Evolutionary conservation across 2,797 vertebrate genomes (phyloP), one percentile per base, ranked within the genome.

Genomic region (Hirundo rustica): DNA sequence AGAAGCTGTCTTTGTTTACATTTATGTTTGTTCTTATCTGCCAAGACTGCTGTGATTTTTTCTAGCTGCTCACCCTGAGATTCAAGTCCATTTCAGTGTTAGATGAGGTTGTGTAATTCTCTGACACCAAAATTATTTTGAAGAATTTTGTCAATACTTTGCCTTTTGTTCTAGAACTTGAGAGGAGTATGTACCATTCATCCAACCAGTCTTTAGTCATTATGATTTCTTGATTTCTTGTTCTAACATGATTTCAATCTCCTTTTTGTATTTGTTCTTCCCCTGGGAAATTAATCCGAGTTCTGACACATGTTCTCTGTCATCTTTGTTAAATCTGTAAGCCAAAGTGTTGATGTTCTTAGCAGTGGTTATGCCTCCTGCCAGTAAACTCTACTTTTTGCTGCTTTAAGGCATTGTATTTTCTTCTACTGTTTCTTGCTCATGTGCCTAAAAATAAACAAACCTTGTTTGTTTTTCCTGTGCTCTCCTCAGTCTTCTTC

Each of bases 281-380:
- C 91, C 93, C 51, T 95, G 95, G 92, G 91, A 97, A 95, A 93
- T 96, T 92, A 96, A 54, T 97, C 95, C 93, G 95, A 95, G 91
- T 94, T 93, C 92, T 96, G 96, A 97, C 96, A 96, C 82, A 86
- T 97, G 97, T 96, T 97, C 96, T 89, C 80, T 70, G 50, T 96
- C 88, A 66, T 96, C 76, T 81, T 94, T 95, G 95, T 78, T 97
- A 91, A 97, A 95, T 94, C 90, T 92, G 78, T 64, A 76, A 96
- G 95, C 85, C 68, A 71, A 89, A 67, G 60, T 81, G 82, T 40
- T 82, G 70, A 71, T 93, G 74, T 82, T 96, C 64, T 62, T 66
- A 40, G 58, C 23, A 64, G 67, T 32, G 27, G 64, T 67, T 91
- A 5, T 76, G 21, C 25, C 25, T 91, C 32, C 42, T 95, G 48